Conservation (phyloP, 2,113 vertebrate species). For the Larimichthys polyactis region DNA sequence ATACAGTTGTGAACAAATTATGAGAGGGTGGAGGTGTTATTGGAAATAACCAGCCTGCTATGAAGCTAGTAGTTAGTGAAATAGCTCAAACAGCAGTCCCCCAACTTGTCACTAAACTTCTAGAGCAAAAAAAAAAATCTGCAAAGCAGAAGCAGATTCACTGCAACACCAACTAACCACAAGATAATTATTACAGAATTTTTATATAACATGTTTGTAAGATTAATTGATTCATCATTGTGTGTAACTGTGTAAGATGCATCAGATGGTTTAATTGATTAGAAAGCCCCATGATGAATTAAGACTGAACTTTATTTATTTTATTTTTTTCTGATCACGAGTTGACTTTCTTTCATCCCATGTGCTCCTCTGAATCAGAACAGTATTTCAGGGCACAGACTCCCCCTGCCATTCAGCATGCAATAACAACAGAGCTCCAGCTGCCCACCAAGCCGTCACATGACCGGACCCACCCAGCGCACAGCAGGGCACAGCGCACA, state of each 20-base stretch:
- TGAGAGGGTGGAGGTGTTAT: too few relatives aligned
- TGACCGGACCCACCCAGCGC: constrained; percentile 57
- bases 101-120: too few relatives aligned
- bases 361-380: not conserved
- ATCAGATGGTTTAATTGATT: not conserved
- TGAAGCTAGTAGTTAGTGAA: too few relatives aligned
- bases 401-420: not conserved
- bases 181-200: too few relatives aligned
- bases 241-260: not conserved
- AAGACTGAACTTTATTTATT: not conserved
- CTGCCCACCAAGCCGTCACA: constrained; percentile 41
- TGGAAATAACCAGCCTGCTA: too few relatives aligned
- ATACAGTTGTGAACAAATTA: too few relatives aligned
- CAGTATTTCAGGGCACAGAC: not conserved
- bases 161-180: too few relatives aligned
- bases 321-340: not conserved
- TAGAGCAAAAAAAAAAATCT: too few relatives aligned
- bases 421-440: not conserved
- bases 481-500: constrained; percentile 20
- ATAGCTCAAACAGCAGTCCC: too few relatives aligned
- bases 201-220: too few relatives aligned
- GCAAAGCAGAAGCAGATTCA: too few relatives aligned
- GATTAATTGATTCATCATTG: too few relatives aligned
- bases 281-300: not conserved
- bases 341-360: not conserved